These are phyloP conservation scores for Ernsta delagoae DNA, from an alignment of 2,888 invertebrate species.

Conservation along the genomic window DNA sequence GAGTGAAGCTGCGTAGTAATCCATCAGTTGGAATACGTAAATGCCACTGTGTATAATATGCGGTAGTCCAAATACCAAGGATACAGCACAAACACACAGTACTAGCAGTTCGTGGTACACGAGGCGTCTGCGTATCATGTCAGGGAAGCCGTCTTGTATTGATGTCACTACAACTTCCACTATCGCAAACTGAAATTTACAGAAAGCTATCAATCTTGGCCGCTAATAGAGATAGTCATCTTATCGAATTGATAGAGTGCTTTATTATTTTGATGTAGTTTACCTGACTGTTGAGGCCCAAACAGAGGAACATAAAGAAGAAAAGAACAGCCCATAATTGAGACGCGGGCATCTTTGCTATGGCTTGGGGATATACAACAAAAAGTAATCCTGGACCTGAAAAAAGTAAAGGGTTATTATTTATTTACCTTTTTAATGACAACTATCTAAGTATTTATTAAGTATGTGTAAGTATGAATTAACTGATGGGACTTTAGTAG, in stretches of 20 bases:
- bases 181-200: slow-evolving; percentile 92
- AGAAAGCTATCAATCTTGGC: slow-evolving; percentile 17
- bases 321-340: slow-evolving; percentile 95
- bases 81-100: slow-evolving; percentile 91
- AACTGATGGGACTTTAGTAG: no score
- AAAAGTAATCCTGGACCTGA: slow-evolving; percentile 94
- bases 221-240: slow-evolving; percentile 25
- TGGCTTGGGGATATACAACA: slow-evolving; percentile 96
- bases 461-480: no score
- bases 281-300: slow-evolving; percentile 95
- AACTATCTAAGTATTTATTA: no score
- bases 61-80: slow-evolving; percentile 93
- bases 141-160: slow-evolving; percentile 96
- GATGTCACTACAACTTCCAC: slow-evolving; percentile 97
- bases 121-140: slow-evolving; percentile 92
- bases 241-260: neutral
- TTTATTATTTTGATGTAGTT: slow-evolving; percentile 36
- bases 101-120: slow-evolving; percentile 95
- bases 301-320: slow-evolving; percentile 95
- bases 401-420: slow-evolving; percentile 36
- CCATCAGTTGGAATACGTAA: slow-evolving; percentile 96
- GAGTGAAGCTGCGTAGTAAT: slow-evolving; percentile 96
- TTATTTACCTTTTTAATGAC: no score
- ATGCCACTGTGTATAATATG: slow-evolving; percentile 96
- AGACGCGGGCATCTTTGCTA: slow-evolving; percentile 96